Conservation (phyloP, 2,113 vertebrate species). For the Micronycteris hirsuta region DNA sequence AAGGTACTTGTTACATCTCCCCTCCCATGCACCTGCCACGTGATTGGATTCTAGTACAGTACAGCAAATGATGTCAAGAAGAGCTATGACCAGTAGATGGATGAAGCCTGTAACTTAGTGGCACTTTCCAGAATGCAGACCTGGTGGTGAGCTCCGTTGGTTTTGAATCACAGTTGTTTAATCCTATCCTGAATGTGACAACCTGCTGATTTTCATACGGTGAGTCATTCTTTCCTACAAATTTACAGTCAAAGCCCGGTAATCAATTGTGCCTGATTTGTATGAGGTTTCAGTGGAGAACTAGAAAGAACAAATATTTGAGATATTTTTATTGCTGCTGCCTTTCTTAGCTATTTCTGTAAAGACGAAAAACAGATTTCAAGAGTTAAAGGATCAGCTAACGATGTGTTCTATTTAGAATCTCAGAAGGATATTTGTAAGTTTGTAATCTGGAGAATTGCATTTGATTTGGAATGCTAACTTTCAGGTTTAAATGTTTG, state of each 20-base stretch:
- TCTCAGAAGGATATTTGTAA: not conserved
- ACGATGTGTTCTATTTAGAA: not conserved
- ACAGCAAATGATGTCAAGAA: constrained; percentile 41
- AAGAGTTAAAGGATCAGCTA: not conserved
- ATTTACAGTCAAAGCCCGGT: not conserved
- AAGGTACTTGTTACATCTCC: constrained; percentile 21
- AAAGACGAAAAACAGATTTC: constrained; percentile 11
- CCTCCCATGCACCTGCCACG: constrained; percentile 29
- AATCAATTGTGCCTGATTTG: constrained; percentile 13
- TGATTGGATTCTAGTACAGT: constrained; percentile 31
- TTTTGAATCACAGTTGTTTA: constrained; percentile 37
- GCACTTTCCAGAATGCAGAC: constrained; percentile 10
- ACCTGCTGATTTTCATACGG: constrained; percentile 40
- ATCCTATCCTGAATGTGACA: constrained; percentile 10
- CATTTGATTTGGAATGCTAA: constrained; percentile 1
- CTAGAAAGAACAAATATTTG: constrained; percentile 6
- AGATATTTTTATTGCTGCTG: not conserved
- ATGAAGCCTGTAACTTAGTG: constrained; percentile 38
- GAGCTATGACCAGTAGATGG: constrained; percentile 22
- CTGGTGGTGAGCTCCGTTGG: not conserved
- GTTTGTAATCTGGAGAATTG: not conserved
- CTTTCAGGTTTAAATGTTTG: not conserved
- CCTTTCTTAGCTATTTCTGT: constrained; percentile 5
- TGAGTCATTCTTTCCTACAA: constrained; percentile 44
- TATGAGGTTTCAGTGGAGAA: not conserved